Evolutionary conservation across 2,888 invertebrate genomes (phyloP), one percentile per base, ranked within the genome.

Genomic region (Platynereis dumerilii): DNA sequence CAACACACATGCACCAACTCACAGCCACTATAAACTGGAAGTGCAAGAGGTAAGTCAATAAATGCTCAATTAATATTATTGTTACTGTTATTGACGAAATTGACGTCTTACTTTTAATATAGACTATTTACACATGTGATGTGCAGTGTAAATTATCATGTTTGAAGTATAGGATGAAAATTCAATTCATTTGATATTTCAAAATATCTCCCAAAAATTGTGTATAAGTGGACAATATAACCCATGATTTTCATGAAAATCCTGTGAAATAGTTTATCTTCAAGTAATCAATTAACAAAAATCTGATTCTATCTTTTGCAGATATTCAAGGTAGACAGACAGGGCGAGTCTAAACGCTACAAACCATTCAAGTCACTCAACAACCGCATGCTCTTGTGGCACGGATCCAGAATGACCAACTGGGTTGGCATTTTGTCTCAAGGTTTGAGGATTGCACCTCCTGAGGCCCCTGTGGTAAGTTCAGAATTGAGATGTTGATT

Each of bases 381-480:
- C 76, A 97, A 97, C 82, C 89, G 91, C 48, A 90, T 91, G 76
- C 86, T 98, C 57, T 86, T 98, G 70, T 98, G 97, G 98, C 99
- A 99, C 86, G 99, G 99, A 58, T 97, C 97, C 0, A 89, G 98
- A 59, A 87, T 90, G 29, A 95, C 97, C 15, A 99, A 99, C 86
- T 98, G 89, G 84, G 96, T 91, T 28, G 98, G 98, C 69, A 99
- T 99, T 79, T 86, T 99, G 60, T 85, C 84, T 12, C 86, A 92
- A 88, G 90, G 92, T 80, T 88, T 99, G 62, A 90, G 96, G 75
- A 98, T 99, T 80, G 98, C 99, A 17, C 98, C 99, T 0, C 96
- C 97, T 0, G 98, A 99, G 85, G 99, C 98, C 0, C 98, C 98
- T 0, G 91, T 90, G 69, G 86, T 86, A 73, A 68, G 83, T 60